These are phyloP conservation scores for Manduca sexta DNA, from an alignment of 1,140 invertebrate genomes.

Conservation along the genomic window DNA sequence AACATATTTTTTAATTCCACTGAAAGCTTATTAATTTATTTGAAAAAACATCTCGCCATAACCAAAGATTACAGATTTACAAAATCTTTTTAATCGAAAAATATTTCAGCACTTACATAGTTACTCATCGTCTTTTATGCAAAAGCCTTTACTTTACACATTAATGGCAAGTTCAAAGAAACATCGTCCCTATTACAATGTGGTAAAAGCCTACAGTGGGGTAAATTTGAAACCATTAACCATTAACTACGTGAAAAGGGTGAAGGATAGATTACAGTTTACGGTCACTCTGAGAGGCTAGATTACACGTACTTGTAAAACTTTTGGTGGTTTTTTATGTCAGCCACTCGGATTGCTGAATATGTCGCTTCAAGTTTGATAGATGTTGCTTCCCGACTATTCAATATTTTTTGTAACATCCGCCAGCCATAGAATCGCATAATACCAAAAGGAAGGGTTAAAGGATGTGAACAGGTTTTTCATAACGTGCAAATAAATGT, in stretches of 20 bases:
- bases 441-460: too few species aligned
- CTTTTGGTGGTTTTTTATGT: slow-evolving; percentile 3
- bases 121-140: background rate
- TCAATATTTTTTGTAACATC: too few species aligned
- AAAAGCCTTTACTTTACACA: background rate
- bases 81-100: too few species aligned
- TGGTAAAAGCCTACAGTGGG: background rate
- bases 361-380: too few species aligned
- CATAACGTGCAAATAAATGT: too few species aligned
- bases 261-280: slow-evolving; percentile 5
- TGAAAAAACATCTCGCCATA: too few species aligned
- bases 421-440: too few species aligned
- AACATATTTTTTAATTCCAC: too few species aligned
- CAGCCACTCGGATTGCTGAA: background rate
- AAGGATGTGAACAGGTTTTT: too few species aligned
- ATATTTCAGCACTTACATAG: background rate
- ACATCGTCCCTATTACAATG: background rate
- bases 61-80: too few species aligned
- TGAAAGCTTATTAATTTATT: too few species aligned
- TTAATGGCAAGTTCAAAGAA: background rate
- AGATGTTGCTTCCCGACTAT: too few species aligned
- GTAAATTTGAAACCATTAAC: background rate
- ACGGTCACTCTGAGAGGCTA: slow-evolving; percentile 10
- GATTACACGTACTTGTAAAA: slow-evolving; percentile 7
- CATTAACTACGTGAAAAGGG: slow-evolving; percentile 4